These are phyloP conservation scores for Hemaris fuciformis DNA, from an alignment of 2,888 invertebrate species.

Conservation along the genomic window DNA sequence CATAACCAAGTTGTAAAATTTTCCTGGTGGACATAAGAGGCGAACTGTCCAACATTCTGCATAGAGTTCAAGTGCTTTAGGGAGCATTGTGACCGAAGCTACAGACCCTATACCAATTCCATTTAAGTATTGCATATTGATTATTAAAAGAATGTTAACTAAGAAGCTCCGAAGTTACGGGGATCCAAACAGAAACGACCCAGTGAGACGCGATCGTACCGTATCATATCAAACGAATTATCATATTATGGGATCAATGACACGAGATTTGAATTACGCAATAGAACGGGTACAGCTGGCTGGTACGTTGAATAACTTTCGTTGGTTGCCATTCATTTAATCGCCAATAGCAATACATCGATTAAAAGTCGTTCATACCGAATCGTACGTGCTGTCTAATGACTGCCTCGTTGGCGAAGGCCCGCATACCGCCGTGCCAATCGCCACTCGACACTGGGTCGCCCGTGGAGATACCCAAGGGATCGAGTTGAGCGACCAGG, in stretches of 20 bases:
- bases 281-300: neutral
- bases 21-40: slow-evolving; percentile 26
- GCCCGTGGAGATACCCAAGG: slow-evolving; percentile 92
- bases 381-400: slow-evolving; percentile 80
- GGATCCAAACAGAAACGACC: neutral
- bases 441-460: slow-evolving; percentile 80
- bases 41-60: slow-evolving; percentile 22
- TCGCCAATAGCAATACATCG: slow-evolving; percentile 43
- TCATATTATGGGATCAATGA: neutral
- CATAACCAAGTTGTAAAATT: slow-evolving; percentile 21
- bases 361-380: slow-evolving; percentile 60
- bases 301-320: neutral
- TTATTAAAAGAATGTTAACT: slow-evolving; percentile 32
- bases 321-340: slow-evolving; percentile 51
- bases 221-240: neutral
- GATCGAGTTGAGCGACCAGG: slow-evolving; percentile 95
- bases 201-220: slow-evolving; percentile 8
- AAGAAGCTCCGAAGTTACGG: slow-evolving; percentile 9
- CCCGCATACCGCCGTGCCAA: slow-evolving; percentile 75
- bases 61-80: slow-evolving; percentile 30
- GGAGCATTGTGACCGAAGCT: slow-evolving; percentile 46
- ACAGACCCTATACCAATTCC: slow-evolving; percentile 45
- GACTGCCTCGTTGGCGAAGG: slow-evolving; percentile 77
- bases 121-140: slow-evolving; percentile 30
- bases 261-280: neutral